Base-by-base conservation (phyloP, 2,888 invertebrate species). In the Epinotia bilunana region DNA sequence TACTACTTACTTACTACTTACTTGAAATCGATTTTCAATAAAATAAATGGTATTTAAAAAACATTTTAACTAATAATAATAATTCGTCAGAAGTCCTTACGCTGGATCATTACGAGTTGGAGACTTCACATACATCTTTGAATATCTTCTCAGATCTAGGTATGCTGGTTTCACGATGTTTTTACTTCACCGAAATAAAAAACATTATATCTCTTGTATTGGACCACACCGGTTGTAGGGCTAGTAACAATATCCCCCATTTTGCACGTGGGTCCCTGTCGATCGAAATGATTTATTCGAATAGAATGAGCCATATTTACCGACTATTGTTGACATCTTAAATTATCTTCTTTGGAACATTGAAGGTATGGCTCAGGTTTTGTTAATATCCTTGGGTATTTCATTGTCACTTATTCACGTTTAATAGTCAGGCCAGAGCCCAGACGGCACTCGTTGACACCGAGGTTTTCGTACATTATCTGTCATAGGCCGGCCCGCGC, bases 271-370 rank as follows among this genome's bases (percentile, higher is more conserved):
- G 90, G 79, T 83, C 82, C 83, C 82, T 83, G 84, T 87, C 85
- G 86, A 91, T 91, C 90, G 90, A 89, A 90, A 89, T 90, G 87
- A 87, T 89, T 86, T 86, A 88, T 88, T 84, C 83, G 79, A 82
- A 82, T 86, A 79, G 81, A 85, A 87, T 86, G 84, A 86, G 83
- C 84, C 79, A 81, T 76, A 78, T 77, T 76, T 79, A 79, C 73
- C 76, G 65, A 76, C 76, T 74, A 78, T 77, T 78, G 69, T 77
- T 73, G 77, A 79, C 76, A 72, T 78, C 76, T 72, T 70, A 58
- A 58, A 73, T 74, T 73, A 70, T 74, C 65, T 55, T 64, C 58
- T 67, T 67, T 63, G 69, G 58, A 60, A 20, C 64, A 33, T 49
- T 74, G 9, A 39, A 49, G 43, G 9, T 23, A 20, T 18, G 18